Evolutionary conservation across 2,888 invertebrate species (phyloP), one percentile per base, ranked within the genome.

Genomic region (Idaea aversata): DNA sequence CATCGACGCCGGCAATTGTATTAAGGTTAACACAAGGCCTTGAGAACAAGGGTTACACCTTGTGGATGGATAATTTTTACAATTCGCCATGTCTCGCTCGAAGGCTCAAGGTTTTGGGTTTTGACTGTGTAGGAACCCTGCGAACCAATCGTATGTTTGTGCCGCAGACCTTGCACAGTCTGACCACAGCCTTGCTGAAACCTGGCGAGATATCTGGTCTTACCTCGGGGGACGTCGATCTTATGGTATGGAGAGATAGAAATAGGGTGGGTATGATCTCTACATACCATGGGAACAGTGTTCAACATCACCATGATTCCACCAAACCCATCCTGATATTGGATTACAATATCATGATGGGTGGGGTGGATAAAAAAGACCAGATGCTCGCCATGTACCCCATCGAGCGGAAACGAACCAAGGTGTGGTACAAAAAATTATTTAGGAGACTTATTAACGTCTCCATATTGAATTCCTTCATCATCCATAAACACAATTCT

Each of bases 1-100:
- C 65, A 5, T 7, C 64, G 75, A 10, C 70, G 25, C 25, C 25
- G 25, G 25, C 25, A 25, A 25, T 25, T 25, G 25, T 25, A 25
- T 25, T 25, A 25, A 25, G 25, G 25, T 3, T 25, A 2, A 25
- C 25, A 25, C 25, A 25, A 25, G 25, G 25, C 25, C 25, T 79
- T 5, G 72, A 75, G 59, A 16, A 75, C 35, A 67, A 64, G 16
- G 76, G 75, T 0, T 70, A 77, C 61, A 75, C 74, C 0, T n/a
- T 77, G 5, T 74, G 73, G 74, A 76, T 77, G 75, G 75, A 74
- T 36, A 75, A 75, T 63, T 77, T 64, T 60, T 78, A 76, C 13
- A 77, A 74, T 59, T 73, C 73, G 10, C 76, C 25, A 25, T 25
- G 25, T 25, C 25, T 25, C 25, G 25, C 25, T 25, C 25, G 25